Percentiles rank a stretch among this genome's conserved stretches.
These are phyloP conservation scores for Sinodicranocentrus sp. DNA, from an alignment of 2,888 invertebrate genomes.

Conservation along the genomic window DNA sequence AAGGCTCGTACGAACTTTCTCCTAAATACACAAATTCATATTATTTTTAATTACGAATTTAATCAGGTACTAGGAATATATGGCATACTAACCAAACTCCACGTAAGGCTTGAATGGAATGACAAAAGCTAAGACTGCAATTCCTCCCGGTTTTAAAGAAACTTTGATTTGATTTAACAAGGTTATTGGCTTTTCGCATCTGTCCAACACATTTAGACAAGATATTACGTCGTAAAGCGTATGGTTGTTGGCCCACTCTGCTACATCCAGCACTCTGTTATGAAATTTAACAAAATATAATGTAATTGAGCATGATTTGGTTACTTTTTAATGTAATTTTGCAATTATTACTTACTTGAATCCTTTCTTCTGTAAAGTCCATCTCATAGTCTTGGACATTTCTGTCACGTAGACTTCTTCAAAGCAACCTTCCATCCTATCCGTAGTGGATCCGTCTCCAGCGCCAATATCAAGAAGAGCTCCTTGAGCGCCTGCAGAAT, in stretches of 20 bases:
- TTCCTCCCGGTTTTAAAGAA: slow-evolving; percentile 86
- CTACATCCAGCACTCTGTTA: slow-evolving; percentile 68
- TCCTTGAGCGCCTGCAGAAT: slow-evolving; percentile 75
- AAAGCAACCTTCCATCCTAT: slow-evolving; percentile 87
- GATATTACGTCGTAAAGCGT: slow-evolving; percentile 87
- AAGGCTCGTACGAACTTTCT: slow-evolving; percentile 79
- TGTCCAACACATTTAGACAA: slow-evolving; percentile 95
- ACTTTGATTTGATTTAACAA: slow-evolving; percentile 87
- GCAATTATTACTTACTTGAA: slow-evolving; percentile 84
- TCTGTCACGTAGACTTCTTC: slow-evolving; percentile 91
- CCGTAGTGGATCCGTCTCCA: slow-evolving; percentile 96
- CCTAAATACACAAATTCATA: background rate
- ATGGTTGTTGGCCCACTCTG: slow-evolving; percentile 67
- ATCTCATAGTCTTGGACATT: slow-evolving; percentile 93
- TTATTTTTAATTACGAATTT: background rate
- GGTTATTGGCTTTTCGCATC: slow-evolving; percentile 91
- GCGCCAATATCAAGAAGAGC: slow-evolving; percentile 91
- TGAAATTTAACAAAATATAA: background rate
- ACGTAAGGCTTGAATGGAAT: slow-evolving; percentile 97
- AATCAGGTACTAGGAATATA: background rate
- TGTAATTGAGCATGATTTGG: background rate
- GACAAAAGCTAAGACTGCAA: slow-evolving; percentile 92
- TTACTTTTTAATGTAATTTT: slow-evolving; percentile 6
- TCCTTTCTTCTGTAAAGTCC: slow-evolving; percentile 86
- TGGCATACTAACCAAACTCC: slow-evolving; percentile 84